Percentiles rank a stretch among this genome's conserved stretches.
Conservation (phyloP, 2,113 vertebrate genomes). For the Brienomyrus longianalis region DNA sequence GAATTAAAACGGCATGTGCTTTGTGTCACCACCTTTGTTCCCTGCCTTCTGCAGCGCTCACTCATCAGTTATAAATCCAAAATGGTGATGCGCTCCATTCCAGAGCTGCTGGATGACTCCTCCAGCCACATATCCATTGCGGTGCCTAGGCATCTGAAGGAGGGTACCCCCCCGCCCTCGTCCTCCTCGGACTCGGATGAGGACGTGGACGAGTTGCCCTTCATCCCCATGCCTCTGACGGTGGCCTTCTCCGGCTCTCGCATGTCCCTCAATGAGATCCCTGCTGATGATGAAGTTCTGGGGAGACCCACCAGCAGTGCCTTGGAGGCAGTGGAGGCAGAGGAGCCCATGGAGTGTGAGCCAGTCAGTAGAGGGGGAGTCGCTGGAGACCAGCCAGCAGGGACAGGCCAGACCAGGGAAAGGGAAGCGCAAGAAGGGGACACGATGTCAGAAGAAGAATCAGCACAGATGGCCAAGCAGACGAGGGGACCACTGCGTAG, state of each 20-base stretch:
- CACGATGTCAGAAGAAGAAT: slow-evolving; percentile 67
- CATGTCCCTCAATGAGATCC: slow-evolving; percentile 85
- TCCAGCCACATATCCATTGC: slow-evolving; percentile 86
- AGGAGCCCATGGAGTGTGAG: slow-evolving; percentile 61
- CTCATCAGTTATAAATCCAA: slow-evolving; percentile 96
- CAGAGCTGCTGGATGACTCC: slow-evolving; percentile 79
- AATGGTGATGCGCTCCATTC: slow-evolving; percentile 89
- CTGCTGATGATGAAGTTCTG: slow-evolving; percentile 66
- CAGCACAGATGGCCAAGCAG: slow-evolving; percentile 47
- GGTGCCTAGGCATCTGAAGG: slow-evolving; percentile 75
- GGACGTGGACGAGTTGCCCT: slow-evolving; percentile 85
- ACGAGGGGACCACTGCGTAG: slow-evolving; percentile 66
- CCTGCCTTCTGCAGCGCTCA: slow-evolving; percentile 67
- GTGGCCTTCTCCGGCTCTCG: slow-evolving; percentile 87
- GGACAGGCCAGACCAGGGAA: slow-evolving; percentile 48
- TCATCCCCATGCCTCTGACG: slow-evolving; percentile 85
- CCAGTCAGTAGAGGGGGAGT: slow-evolving; percentile 1
- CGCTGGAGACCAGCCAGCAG: no score
- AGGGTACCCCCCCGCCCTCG: slow-evolving; percentile 71
- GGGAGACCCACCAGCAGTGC: slow-evolving; percentile 52
- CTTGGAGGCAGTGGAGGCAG: slow-evolving; percentile 25
- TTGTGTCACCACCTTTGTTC: background rate
- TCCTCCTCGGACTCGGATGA: slow-evolving; percentile 94
- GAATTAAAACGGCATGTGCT: background rate
- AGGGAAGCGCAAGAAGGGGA: slow-evolving; percentile 49